phyloP scores from a whole-genome alignment of 2,888 invertebrate genomes.

The Pterobdella sp. region DNA sequence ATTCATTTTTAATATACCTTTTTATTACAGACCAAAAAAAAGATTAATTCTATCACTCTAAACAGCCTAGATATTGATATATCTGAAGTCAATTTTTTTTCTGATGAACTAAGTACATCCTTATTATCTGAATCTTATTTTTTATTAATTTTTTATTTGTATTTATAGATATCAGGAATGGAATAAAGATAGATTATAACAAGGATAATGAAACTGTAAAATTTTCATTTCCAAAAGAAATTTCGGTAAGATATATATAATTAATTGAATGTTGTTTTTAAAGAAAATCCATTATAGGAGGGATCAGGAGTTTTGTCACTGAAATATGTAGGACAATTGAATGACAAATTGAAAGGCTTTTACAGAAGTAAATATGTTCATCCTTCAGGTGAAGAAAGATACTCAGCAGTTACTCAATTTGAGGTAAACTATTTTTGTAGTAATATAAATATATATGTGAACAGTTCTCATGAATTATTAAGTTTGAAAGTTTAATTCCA shows the following conservation, averaged over 20 bases:
- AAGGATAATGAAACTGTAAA: slow-evolving; percentile 44
- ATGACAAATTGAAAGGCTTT: slow-evolving; percentile 89
- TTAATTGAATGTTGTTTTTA: neutral
- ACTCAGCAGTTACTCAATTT: slow-evolving; percentile 74
- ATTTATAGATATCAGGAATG: slow-evolving; percentile 3
- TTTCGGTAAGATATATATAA: slow-evolving; percentile 40
- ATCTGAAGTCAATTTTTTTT: slow-evolving; percentile 53
- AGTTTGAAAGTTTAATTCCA: no score
- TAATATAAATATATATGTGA: no score
- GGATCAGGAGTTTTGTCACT: slow-evolving; percentile 56
- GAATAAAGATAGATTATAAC: slow-evolving; percentile 38
- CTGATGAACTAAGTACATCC: slow-evolving; percentile 37
- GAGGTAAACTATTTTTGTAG: slow-evolving; percentile 46
- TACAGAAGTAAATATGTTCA: slow-evolving; percentile 76
- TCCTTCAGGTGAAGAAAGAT: slow-evolving; percentile 66
- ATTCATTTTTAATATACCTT: neutral
- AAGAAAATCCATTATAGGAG: slow-evolving; percentile 36
- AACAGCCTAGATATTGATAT: slow-evolving; percentile 71
- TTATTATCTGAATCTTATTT: neutral
- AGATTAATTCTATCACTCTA: slow-evolving; percentile 56
- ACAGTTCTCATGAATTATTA: no score
- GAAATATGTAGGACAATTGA: slow-evolving; percentile 74
- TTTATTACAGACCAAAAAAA: slow-evolving; percentile 16
- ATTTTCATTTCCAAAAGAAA: slow-evolving; percentile 43
- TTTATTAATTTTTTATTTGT: slow-evolving; percentile 13